Evolutionary conservation across 2,797 vertebrate species (phyloP).

Genomic region (Squalus acanthias): DNA sequence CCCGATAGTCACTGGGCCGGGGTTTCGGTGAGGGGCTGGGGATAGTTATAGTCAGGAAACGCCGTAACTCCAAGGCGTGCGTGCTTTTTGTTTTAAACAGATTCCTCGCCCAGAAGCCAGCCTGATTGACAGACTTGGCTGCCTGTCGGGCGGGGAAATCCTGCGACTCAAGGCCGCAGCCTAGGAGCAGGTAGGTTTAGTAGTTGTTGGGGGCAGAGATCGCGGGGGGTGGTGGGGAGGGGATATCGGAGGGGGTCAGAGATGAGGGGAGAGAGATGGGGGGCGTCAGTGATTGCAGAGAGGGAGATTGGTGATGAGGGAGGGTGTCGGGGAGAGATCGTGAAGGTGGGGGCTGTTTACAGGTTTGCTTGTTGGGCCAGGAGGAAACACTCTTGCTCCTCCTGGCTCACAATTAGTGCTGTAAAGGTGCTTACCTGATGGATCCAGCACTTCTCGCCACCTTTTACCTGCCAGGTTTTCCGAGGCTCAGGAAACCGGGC

Average conservation of each 20-base stretch:
- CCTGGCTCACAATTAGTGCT: neutral
- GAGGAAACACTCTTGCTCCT: neutral
- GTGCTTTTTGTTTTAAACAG: neutral
- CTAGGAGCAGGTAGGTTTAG: too few species aligned
- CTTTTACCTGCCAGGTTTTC: neutral
- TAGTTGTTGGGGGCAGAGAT: neutral
- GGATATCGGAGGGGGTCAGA: neutral
- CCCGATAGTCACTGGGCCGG: too few species aligned
- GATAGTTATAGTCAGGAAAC: too few species aligned
- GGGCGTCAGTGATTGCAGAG: too few species aligned
- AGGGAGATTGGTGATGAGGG: neutral
- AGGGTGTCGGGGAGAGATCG: too few species aligned
- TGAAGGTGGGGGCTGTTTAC: neutral
- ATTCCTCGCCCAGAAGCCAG: too few species aligned
- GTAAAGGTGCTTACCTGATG: neutral
- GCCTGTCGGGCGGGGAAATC: too few species aligned
- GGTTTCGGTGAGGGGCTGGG: too few species aligned
- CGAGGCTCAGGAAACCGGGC: too few species aligned
- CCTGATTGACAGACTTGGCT: too few species aligned
- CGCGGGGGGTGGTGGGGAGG: neutral
- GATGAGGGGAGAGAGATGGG: neutral
- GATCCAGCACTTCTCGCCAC: neutral
- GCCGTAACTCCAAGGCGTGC: neutral
- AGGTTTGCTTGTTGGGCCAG: neutral
- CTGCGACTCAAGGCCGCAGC: too few species aligned